These are phyloP conservation scores for Narcine bancroftii DNA, from an alignment of 2,113 vertebrate genomes.

Conservation along the genomic window DNA sequence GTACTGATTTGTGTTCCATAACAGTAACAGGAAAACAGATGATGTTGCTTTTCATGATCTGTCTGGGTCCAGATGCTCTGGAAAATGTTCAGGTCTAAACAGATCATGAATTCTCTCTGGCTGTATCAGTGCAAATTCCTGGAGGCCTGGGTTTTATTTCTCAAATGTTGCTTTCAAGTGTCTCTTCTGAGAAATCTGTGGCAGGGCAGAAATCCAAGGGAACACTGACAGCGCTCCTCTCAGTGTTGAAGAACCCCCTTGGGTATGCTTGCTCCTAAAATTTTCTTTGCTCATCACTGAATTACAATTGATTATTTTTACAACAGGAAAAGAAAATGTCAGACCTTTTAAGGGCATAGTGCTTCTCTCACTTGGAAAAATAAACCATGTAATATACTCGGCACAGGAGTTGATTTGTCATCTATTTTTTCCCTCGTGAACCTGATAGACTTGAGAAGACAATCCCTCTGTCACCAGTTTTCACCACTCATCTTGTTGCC, in stretches of 20 bases:
- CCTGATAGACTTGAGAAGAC: not conserved
- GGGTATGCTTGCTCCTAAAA: not conserved
- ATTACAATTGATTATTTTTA: not conserved
- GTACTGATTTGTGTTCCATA: not conserved
- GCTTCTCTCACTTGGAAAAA: not conserved
- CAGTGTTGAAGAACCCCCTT: not conserved
- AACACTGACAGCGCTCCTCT: not conserved
- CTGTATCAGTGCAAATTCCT: not conserved
- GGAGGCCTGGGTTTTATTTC: not conserved
- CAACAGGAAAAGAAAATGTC: not conserved
- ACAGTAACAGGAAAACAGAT: not conserved
- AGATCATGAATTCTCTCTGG: not conserved
- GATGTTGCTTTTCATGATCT: not conserved
- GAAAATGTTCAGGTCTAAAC: not conserved
- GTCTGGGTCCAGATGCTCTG: slow-evolving; percentile 7
- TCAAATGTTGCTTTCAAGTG: not conserved
- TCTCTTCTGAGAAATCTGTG: not conserved
- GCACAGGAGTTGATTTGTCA: not conserved
- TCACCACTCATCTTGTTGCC: too few species aligned
- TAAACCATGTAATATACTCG: not conserved
- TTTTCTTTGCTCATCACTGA: not conserved
- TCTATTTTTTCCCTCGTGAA: not conserved
- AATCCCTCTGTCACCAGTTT: not conserved
- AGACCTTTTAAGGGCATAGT: not conserved
- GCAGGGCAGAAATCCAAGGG: not conserved